Conservation (phyloP, 2,113 vertebrate genomes). For the Serilophus lunatus region DNA sequence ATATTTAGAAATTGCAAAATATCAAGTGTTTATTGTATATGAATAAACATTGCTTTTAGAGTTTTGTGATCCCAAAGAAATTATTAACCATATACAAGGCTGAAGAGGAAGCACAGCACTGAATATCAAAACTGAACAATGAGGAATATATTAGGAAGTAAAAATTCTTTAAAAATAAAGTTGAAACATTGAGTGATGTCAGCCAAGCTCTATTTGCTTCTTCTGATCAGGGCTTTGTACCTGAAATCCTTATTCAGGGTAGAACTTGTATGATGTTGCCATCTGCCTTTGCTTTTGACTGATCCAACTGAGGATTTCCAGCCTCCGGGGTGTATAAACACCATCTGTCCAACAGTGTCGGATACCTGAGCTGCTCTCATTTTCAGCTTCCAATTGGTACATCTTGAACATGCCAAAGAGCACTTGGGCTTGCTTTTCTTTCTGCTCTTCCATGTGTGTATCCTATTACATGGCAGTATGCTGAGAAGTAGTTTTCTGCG, state of each 20-base stretch:
- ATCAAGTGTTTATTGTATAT: not conserved
- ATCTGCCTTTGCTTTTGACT: constrained; percentile 12
- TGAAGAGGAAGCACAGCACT: not conserved
- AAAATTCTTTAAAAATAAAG: not conserved
- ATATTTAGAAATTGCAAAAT: not conserved
- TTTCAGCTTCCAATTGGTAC: constrained; percentile 21
- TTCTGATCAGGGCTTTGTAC: not conserved
- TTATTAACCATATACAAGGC: not conserved
- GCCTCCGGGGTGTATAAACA: constrained; percentile 8
- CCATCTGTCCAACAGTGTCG: constrained; percentile 16
- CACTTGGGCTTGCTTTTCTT: not conserved
- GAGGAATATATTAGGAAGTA: not conserved
- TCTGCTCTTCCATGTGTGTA: not conserved
- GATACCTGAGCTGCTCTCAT: constrained; percentile 13
- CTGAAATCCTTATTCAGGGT: not conserved
- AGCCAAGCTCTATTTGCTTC: not conserved
- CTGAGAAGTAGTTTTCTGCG: not conserved
- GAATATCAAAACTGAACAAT: not conserved
- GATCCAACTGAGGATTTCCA: not conserved
- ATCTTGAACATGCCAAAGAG: not conserved
- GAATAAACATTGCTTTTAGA: not conserved
- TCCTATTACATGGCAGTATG: constrained; percentile 9
- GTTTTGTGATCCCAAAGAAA: not conserved
- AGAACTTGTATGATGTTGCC: not conserved
- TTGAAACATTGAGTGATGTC: not conserved